Base-by-base conservation (phyloP, 1,140 invertebrate genomes). In the Pseudachorutes palmiensis region DNA sequence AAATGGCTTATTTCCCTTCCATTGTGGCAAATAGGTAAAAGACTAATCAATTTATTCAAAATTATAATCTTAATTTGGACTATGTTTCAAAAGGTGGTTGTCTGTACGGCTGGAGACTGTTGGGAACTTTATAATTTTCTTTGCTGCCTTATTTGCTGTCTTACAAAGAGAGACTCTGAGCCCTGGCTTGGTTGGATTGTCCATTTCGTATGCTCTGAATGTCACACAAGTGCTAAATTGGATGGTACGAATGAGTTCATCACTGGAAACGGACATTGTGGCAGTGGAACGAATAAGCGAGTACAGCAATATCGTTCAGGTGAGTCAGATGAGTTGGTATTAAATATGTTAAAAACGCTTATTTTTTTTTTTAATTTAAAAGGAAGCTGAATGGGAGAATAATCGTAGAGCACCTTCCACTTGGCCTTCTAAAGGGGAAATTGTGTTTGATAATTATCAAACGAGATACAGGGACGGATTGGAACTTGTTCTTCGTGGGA, bases 271-370 rank as follows among this genome's bases (percentile, higher is more conserved):
- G 0, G 97, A 98, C 76, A 97, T 98, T 71, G 94, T 98, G 0
- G 91, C 94, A 16, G 94, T 98, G 1, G 96, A 98, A 79, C 86
- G 96, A 78, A 93, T 98, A 70, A 94, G 94, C 77, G 94, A 98
- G 76, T 98, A 98, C 76, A 86, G 89, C 1, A 90, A 95, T 78
- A 89, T 89, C 0, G 80, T 83, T 64, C 85, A 86, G 76, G 83
- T 83, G 72, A 66, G 51, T 22, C 14, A 28, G 24, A 29, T 68
- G 31, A 12, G 12, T 2, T 2, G 26, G 31, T 22, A n/a, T n/a
- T n/a, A n/a, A 12, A 26, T n/a, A 28, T 41, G 2, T 28, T 41
- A 26, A 14, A 24, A 14, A 55, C 24, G 14, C 9, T 3, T n/a
- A 63, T 28, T 24, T 28, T 65, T 24, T 28, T 26, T 22, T 29